Conservation (phyloP, 2,797 vertebrate species). For the Pseudotriccus pelzelni region DNA sequence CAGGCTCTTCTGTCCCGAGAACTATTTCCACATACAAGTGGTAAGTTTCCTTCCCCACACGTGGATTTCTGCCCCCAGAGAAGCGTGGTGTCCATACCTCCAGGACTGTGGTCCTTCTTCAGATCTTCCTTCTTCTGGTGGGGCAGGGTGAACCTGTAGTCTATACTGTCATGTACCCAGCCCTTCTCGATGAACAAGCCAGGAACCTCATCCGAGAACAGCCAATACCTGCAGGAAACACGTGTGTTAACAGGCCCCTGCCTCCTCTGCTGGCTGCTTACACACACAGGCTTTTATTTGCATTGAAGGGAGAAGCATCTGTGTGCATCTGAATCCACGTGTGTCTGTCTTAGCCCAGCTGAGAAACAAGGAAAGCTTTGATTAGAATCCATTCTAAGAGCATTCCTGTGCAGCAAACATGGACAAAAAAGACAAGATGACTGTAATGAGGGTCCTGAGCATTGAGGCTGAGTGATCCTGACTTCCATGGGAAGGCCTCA, state of each 20-base stretch:
- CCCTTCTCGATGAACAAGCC: constrained; percentile 97
- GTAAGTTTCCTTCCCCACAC: background rate
- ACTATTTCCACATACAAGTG: background rate
- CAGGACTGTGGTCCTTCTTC: constrained; percentile 16
- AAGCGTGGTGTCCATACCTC: constrained; percentile 25
- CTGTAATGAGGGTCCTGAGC: background rate
- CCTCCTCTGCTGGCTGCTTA: background rate
- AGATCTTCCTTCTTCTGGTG: constrained; percentile 71
- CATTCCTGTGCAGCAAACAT: background rate
- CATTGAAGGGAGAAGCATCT: background rate
- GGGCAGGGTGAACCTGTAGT: constrained; percentile 87
- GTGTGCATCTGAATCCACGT: background rate
- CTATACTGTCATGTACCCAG: constrained; percentile 93
- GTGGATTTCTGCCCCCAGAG: background rate
- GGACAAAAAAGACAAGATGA: background rate
- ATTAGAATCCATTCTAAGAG: background rate
- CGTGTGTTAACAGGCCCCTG: background rate
- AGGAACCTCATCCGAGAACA: constrained; percentile 95
- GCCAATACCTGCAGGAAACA: constrained; percentile 87
- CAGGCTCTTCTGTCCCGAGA: background rate
- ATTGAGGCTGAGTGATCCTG: background rate
- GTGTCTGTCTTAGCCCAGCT: background rate
- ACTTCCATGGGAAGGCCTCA: background rate
- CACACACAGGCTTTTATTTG: background rate
- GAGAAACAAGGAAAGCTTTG: background rate